Evolutionary conservation across 1,140 invertebrate species (phyloP).

Genomic region (Drosophila kurseongensis): DNA sequence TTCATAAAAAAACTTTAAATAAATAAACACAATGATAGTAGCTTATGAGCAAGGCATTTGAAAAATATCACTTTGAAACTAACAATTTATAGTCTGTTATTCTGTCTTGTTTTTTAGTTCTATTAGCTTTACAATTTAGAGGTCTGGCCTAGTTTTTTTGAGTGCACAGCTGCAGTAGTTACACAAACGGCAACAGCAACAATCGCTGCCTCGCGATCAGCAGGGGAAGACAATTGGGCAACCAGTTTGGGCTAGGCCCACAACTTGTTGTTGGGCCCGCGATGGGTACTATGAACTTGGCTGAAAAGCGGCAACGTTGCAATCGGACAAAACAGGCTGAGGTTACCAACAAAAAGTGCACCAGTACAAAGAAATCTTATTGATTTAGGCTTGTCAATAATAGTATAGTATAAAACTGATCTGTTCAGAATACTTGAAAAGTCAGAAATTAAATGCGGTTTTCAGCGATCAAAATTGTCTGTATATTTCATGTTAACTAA

Average conservation of each 20-base stretch:
- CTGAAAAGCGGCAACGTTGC: conserved; percentile 62
- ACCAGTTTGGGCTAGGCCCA: conserved; percentile 54
- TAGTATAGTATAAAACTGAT: background rate
- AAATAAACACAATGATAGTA: too few species aligned
- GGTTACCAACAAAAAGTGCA: conserved; percentile 15
- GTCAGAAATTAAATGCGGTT: too few species aligned
- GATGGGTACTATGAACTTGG: conserved; percentile 65
- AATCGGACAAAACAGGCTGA: conserved; percentile 27
- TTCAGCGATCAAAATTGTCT: too few species aligned
- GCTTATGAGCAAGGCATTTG: too few species aligned
- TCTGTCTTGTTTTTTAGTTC: background rate
- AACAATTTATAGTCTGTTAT: too few species aligned
- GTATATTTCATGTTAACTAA: too few species aligned
- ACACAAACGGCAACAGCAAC: conserved; percentile 31
- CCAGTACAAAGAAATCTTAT: conserved; percentile 24
- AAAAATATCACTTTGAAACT: too few species aligned
- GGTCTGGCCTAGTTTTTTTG: background rate
- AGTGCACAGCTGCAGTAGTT: conserved; percentile 30
- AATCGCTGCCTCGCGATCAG: conserved; percentile 42
- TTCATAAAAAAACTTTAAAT: too few species aligned
- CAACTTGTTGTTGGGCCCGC: conserved; percentile 37
- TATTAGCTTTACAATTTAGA: background rate
- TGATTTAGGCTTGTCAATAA: conserved; percentile 8
- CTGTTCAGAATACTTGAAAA: too few species aligned
- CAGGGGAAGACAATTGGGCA: conserved; percentile 47